Evolutionary conservation across 2,888 invertebrate genomes (phyloP).

Genomic region (Cantharis rufa): DNA sequence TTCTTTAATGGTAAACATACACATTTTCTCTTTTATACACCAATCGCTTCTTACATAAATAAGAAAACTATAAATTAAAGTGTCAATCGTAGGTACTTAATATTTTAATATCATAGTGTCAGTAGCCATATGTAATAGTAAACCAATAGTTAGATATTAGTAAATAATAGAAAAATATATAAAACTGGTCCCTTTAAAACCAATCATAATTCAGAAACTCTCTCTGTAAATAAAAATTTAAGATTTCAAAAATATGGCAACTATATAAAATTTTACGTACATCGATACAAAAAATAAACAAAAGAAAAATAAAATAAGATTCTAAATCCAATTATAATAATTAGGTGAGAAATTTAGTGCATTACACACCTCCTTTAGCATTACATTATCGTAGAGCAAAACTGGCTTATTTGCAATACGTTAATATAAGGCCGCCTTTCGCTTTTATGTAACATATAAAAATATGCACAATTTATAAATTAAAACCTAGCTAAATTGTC

Average conservation of each 20-base stretch:
- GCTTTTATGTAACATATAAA: constrained; percentile 42
- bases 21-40: constrained; percentile 12
- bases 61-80: constrained; percentile 17
- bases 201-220: constrained; percentile 42
- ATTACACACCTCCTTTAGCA: constrained; percentile 15
- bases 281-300: constrained; percentile 21
- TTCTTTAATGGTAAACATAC: constrained; percentile 48
- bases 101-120: constrained; percentile 29
- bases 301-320: constrained; percentile 18
- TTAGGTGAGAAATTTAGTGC: constrained; percentile 23
- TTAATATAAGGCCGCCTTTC: constrained; percentile 18
- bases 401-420: constrained; percentile 44
- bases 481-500: constrained; percentile 42
- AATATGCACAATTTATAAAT: constrained; percentile 50
- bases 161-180: constrained; percentile 41
- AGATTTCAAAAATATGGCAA: constrained; percentile 36
- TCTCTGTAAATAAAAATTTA: constrained; percentile 36
- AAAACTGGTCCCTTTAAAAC: constrained; percentile 52
- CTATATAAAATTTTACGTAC: constrained; percentile 37
- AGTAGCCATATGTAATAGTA: constrained; percentile 23
- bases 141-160: constrained; percentile 22
- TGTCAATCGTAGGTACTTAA: constrained; percentile 10
- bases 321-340: constrained; percentile 19
- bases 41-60: constrained; percentile 40
- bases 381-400: constrained; percentile 37